Percentiles rank a stretch among this genome's conserved stretches.
Conservation (phyloP, 1,140 invertebrate species). For the Alviniconcha marisindica region DNA sequence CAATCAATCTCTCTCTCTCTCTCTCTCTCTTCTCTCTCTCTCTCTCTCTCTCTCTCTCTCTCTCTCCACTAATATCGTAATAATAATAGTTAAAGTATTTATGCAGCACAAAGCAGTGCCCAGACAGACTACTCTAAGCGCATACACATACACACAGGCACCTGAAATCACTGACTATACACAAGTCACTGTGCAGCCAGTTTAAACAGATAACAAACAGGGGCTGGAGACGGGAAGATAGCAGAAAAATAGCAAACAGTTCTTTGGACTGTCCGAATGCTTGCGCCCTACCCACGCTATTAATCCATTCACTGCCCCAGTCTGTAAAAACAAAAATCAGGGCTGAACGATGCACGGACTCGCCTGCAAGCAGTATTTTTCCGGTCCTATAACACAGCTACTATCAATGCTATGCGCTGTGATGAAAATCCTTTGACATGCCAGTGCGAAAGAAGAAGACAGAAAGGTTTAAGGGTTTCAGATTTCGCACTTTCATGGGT, state of each 20-base stretch:
- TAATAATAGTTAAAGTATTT: no score
- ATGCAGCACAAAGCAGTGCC: not conserved
- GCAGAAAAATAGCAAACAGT: not conserved
- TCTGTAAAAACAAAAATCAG: not conserved
- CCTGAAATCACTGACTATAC: not conserved
- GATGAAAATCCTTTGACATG: no score
- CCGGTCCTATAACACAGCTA: no score
- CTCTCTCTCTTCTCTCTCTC: not conserved
- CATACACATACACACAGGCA: not conserved
- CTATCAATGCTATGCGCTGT: no score
- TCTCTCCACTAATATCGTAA: no score
- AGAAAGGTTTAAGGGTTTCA: no score
- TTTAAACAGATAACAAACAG: not conserved
- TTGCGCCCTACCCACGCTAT: not conserved
- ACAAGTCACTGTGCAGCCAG: not conserved
- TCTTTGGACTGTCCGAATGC: not conserved
- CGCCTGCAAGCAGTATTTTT: not conserved
- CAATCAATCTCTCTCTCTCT: no score
- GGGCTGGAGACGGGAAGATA: no score
- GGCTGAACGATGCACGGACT: not conserved
- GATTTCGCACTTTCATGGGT: no score
- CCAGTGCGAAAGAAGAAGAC: no score
- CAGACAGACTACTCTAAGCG: not conserved
- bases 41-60: no score
- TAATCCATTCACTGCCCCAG: no score